Evolutionary conservation across 2,113 vertebrate species (phyloP), one percentile per base, ranked within the genome.

Genomic region (Stictonetta naevosa): DNA sequence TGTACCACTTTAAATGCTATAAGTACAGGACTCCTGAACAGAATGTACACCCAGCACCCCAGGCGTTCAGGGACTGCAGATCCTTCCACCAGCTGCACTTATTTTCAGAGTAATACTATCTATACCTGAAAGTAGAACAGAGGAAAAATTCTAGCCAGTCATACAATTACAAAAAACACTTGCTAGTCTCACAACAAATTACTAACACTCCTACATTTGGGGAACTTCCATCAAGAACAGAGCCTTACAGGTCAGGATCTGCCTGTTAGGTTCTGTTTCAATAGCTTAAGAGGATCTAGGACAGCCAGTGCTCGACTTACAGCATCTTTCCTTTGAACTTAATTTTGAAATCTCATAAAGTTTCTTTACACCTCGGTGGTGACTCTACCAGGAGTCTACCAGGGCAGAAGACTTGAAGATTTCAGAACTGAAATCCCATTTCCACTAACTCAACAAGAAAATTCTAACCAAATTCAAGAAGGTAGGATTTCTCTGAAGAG

Each of bases 271-370:
- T 94, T 69, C 91, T 82, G 2, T 93, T 92, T 92, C 93, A 86
- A 64, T 42, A 76, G 60, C 33, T 94, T 42, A 78, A 40, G 29
- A 33, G 31, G 52, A 93, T 86, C 80, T 79, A 56, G 77, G 40
- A 56, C 73, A 86, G 38, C 5, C 20, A 21, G 53, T 76, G 59
- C 66, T 92, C 63, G 83, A 73, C 50, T 91, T 94, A 92, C 92
- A 88, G 71, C 34, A 82, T 53, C 83, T 59, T 69, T 94, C 81
- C 90, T 78, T 69, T 86, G 66, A 91, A 90, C 60, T 89, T 96
- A 76, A 62, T 94, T 48, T 36, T 89, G 31, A 11, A 79, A 26
- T 50, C 34, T 52, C 2, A 2, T 36, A 72, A 92, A 83, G 6
- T 72, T 86, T 59, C 72, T 63, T 56, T 33, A 82, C 29, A 44